Conservation (phyloP, 2,113 vertebrate genomes). For the Steatornis caripensis region DNA sequence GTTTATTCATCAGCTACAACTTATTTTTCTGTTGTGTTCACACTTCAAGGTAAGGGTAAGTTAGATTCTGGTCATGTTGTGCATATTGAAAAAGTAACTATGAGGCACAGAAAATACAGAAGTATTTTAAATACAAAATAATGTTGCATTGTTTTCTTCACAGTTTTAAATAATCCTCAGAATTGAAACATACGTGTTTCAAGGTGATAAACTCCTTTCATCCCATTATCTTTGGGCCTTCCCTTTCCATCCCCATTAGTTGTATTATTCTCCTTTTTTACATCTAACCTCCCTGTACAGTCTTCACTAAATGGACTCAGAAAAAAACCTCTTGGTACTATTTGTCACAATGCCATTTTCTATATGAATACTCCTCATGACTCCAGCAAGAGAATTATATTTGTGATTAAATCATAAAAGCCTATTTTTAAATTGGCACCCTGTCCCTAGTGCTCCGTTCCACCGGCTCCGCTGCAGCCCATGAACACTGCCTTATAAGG, state of each 20-base stretch:
- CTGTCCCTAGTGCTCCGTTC: not conserved
- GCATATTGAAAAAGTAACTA: not conserved
- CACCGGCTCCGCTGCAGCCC: conserved; percentile 15
- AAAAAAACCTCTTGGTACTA: not conserved
- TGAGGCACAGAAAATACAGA: not conserved
- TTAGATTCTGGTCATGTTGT: not conserved
- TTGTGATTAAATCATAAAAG: conserved; percentile 2
- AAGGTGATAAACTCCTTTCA: conserved; percentile 12
- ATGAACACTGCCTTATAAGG: not conserved
- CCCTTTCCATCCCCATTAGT: not conserved
- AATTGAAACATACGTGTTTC: not conserved
- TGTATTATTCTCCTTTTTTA: not conserved
- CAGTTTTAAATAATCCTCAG: not conserved
- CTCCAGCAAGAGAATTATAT: not conserved
- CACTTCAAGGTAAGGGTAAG: conserved; percentile 29
- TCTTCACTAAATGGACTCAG: not conserved
- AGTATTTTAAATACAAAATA: not conserved
- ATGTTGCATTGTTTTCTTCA: not conserved
- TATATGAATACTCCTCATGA: not conserved
- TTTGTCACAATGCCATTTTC: not conserved
- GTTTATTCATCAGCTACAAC: conserved; percentile 30
- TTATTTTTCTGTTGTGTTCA: not conserved
- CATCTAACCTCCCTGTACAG: not conserved
- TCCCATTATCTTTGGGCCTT: not conserved
- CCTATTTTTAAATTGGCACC: not conserved